Conservation (phyloP, 1,140 invertebrate species). For the Neocloeon triangulifer region DNA sequence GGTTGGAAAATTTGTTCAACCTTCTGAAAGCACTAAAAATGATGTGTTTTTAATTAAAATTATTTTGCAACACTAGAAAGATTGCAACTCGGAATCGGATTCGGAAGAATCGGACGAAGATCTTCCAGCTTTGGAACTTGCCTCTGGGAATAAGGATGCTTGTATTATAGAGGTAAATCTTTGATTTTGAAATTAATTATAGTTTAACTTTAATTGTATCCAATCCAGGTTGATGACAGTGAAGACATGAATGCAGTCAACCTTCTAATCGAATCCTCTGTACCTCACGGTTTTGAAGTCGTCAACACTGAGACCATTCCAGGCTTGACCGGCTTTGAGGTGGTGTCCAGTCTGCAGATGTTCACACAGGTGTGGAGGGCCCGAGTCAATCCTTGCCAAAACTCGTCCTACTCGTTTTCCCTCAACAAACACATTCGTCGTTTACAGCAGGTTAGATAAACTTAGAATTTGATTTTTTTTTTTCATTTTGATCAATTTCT, state of each 20-base stretch:
- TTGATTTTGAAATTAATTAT: too few relatives aligned
- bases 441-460: slow-evolving; percentile 27
- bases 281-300: slow-evolving; percentile 58
- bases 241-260: slow-evolving; percentile 63
- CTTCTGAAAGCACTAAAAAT: slow-evolving; percentile 5
- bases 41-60: too few relatives aligned
- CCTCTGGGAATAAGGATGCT: slow-evolving; percentile 57
- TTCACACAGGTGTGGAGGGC: slow-evolving; percentile 61
- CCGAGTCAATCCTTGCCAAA: too few relatives aligned
- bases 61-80: too few relatives aligned
- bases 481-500: slow-evolving; percentile 10
- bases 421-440: slow-evolving; percentile 36
- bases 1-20: slow-evolving; percentile 4
- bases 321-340: slow-evolving; percentile 24
- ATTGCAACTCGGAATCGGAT: slow-evolving; percentile 20
- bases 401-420: too few relatives aligned
- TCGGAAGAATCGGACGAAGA: slow-evolving; percentile 51
- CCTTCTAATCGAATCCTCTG: slow-evolving; percentile 49
- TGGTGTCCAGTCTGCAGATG: slow-evolving; percentile 60
- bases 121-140: slow-evolving; percentile 46
- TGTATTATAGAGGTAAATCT: slow-evolving; percentile 47
- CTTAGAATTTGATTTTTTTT: slow-evolving; percentile 7
- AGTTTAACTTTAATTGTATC: slow-evolving; percentile 7
- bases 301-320: slow-evolving; percentile 66
- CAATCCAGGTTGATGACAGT: slow-evolving; percentile 52